Evolutionary conservation across 2,113 vertebrate genomes (phyloP).

Genomic region (Myiozetetes cayanensis): DNA sequence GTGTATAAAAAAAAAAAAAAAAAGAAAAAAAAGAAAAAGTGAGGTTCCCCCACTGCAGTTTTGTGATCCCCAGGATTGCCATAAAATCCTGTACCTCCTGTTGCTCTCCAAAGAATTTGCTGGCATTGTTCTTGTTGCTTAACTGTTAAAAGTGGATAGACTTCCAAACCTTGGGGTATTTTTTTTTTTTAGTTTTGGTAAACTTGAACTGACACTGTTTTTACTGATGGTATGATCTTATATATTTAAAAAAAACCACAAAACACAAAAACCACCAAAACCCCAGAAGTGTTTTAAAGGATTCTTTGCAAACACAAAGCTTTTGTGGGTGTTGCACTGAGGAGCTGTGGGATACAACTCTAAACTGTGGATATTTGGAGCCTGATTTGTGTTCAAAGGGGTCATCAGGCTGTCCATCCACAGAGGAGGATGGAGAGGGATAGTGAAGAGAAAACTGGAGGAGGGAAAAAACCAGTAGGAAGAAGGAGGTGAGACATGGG

Average conservation of each 20-base stretch:
- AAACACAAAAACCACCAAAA: background rate
- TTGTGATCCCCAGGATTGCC: conserved; percentile 37
- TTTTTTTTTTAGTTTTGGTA: background rate
- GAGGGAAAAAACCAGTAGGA: background rate
- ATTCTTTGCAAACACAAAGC: background rate
- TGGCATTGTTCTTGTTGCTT: conserved; percentile 61
- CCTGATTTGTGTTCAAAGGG: background rate
- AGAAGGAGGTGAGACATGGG: background rate
- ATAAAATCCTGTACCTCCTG: conserved; percentile 47
- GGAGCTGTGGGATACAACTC: background rate
- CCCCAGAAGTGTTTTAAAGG: background rate
- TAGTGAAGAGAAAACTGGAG: background rate
- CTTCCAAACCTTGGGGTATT: background rate
- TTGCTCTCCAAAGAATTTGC: conserved; percentile 62
- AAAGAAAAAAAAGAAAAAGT: background rate
- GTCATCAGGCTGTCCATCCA: background rate
- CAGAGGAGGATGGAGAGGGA: background rate
- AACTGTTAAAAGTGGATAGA: conserved; percentile 9
- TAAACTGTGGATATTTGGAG: background rate
- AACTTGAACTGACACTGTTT: background rate
- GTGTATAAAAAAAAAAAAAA: background rate
- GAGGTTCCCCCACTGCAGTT: conserved; percentile 52
- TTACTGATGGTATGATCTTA: background rate
- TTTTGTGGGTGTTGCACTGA: background rate
- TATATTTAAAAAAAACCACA: background rate